Conservation (phyloP, 1,140 invertebrate species). For the Drosophila quadrilineata region DNA sequence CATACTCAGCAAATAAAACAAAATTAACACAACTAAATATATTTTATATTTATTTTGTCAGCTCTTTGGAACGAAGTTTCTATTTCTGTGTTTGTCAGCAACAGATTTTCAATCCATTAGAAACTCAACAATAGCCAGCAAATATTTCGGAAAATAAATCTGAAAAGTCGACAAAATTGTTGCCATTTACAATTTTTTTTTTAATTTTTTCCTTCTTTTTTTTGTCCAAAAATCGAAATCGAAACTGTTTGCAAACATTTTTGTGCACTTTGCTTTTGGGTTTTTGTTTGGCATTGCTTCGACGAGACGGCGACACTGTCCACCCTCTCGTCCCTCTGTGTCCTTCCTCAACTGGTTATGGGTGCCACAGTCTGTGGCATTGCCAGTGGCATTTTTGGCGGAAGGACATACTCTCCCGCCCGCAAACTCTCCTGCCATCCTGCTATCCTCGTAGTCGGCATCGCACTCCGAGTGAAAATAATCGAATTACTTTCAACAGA, state of each 20-base stretch:
- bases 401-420: constrained; percentile 11
- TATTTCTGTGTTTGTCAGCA: constrained; percentile 53
- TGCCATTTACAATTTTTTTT: constrained; percentile 65
- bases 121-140: constrained; percentile 10
- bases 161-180: constrained; percentile 68
- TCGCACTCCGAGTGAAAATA: constrained; percentile 78
- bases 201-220: too few species aligned
- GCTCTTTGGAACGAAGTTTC: background rate
- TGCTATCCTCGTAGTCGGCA: constrained; percentile 41
- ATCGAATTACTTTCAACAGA: constrained; percentile 82
- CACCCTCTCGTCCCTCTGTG: background rate
- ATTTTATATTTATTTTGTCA: background rate
- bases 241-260: constrained; percentile 75
- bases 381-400: constrained; percentile 5
- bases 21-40: background rate
- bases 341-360: background rate
- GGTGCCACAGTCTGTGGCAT: too few species aligned
- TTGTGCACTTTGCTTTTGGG: constrained; percentile 52
- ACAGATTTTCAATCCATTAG: constrained; percentile 66
- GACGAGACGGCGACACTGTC: constrained; percentile 36
- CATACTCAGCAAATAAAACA: too few species aligned
- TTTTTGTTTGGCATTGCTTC: constrained; percentile 5
- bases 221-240: constrained; percentile 66
- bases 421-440: constrained; percentile 43
- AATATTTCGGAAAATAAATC: constrained; percentile 48